Evolutionary conservation across 2,113 vertebrate genomes (phyloP).

Genomic region (Pelecanoides urinatrix): DNA sequence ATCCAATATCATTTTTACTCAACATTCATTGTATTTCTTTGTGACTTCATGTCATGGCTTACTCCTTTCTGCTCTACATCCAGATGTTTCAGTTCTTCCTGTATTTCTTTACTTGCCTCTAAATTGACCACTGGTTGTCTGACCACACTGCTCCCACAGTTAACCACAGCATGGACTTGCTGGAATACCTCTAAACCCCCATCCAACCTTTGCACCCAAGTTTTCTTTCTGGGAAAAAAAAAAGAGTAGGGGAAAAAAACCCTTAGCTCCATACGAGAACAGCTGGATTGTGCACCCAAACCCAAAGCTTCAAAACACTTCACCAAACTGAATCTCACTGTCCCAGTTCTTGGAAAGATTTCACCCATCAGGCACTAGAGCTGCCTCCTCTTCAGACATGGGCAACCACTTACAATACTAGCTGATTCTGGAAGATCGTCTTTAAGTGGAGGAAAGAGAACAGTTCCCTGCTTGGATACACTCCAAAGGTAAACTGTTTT

Average conservation of each 20-base stretch:
- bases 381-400: background rate
- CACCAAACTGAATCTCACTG: background rate
- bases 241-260: background rate
- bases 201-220: background rate
- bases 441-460: background rate
- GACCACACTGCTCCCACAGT: background rate
- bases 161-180: background rate
- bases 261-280: background rate
- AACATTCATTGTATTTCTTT: background rate
- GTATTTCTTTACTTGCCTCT: background rate
- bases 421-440: background rate
- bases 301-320: background rate
- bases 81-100: background rate
- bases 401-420: fast-evolving
- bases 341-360: background rate
- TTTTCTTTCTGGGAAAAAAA: background rate
- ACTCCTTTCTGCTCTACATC: background rate
- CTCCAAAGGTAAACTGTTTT: background rate
- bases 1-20: background rate
- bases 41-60: background rate
- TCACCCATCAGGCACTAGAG: background rate
- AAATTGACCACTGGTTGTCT: background rate
- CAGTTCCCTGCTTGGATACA: background rate
- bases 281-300: background rate
- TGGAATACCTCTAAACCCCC: background rate